phyloP scores from a whole-genome alignment of 2,113 vertebrate genomes.

The Cichladusa arquata region DNA sequence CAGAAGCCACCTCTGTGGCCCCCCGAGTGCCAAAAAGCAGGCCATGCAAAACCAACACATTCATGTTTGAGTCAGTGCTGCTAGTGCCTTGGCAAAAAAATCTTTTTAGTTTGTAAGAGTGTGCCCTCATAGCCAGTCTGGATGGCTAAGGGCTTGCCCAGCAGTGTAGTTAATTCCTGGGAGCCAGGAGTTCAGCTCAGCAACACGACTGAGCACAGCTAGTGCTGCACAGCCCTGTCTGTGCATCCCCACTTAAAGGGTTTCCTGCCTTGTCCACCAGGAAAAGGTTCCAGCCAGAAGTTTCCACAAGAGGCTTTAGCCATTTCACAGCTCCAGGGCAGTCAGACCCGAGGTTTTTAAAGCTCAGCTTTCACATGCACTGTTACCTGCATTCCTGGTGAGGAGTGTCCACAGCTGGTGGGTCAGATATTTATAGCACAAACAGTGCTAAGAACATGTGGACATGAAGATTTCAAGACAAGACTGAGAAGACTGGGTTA shows the following conservation, averaged over 20 bases:
- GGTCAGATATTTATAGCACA: background rate
- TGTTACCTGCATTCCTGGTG: background rate
- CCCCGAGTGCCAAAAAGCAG: rapidly evolving
- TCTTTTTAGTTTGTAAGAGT: background rate
- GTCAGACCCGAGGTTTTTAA: background rate
- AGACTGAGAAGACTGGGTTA: background rate
- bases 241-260: background rate
- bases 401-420: background rate
- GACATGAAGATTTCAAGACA: background rate
- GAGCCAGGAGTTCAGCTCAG: background rate
- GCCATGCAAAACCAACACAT: background rate
- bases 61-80: background rate
- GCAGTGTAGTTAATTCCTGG: background rate
- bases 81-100: background rate
- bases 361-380: background rate
- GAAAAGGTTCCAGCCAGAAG: background rate
- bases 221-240: background rate
- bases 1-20: background rate
- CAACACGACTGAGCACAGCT: background rate
- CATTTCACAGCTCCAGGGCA: background rate
- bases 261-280: background rate
- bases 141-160: background rate
- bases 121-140: background rate
- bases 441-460: background rate
- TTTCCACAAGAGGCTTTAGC: background rate